phyloP scores from a whole-genome alignment of 2,113 vertebrate species.

The Herpetotheres cachinnans region DNA sequence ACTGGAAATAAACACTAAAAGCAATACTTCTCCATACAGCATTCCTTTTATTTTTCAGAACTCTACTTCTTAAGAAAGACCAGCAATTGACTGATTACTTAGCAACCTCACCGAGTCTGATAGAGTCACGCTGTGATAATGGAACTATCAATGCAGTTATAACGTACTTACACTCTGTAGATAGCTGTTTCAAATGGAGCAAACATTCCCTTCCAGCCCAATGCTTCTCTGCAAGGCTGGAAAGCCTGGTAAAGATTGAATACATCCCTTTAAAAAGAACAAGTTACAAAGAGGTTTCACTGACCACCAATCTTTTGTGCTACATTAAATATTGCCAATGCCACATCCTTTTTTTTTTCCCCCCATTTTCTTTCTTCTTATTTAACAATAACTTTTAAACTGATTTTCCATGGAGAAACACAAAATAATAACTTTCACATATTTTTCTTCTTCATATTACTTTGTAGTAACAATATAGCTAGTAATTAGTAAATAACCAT shows the following conservation, averaged over 20 bases:
- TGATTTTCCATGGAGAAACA: not conserved
- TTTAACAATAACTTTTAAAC: not conserved
- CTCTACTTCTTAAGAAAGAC: constrained; percentile 43
- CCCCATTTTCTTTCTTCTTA: not conserved
- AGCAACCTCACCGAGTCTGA: constrained; percentile 35
- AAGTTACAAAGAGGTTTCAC: constrained; percentile 21
- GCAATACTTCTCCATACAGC: not conserved
- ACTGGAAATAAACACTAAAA: constrained; percentile 31
- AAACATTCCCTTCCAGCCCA: constrained; percentile 49
- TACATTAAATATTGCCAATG: not conserved
- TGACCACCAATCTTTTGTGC: not conserved
- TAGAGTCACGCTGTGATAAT: constrained; percentile 72
- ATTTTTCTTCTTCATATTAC: not conserved
- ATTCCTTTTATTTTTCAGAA: constrained; percentile 61
- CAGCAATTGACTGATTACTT: constrained; percentile 72
- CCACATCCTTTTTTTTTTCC: not conserved
- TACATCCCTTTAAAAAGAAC: not conserved
- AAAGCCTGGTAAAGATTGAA: constrained; percentile 39
- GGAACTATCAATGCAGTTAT: constrained; percentile 65
- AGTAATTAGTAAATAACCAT: not conserved
- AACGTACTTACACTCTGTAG: constrained; percentile 46
- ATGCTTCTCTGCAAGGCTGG: constrained; percentile 27
- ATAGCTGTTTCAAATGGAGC: constrained; percentile 44
- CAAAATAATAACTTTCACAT: not conserved
- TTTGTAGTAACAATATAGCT: not conserved